Evolutionary conservation across 2,797 vertebrate genomes (phyloP), one percentile per base, ranked within the genome.

Genomic region (Danio jaintianensis): DNA sequence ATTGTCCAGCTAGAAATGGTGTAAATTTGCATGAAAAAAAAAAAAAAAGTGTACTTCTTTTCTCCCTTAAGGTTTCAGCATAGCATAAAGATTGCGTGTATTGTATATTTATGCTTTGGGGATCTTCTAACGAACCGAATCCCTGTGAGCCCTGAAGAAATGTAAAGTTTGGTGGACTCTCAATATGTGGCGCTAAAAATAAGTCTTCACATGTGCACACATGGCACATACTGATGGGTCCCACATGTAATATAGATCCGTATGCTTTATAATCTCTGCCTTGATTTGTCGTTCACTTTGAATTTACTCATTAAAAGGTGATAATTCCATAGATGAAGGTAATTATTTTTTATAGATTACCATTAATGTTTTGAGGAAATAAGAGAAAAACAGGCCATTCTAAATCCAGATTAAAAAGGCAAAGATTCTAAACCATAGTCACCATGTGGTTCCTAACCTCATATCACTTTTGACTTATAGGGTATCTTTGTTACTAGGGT

Each of bases 401-500:
- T 38, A 72, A 78, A 80, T 76, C 77, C 81, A 80, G 59, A 83
- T 69, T 78, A 69, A 83, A 94, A 94, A 94, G 94, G 94, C 93
- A 94, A 93, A 94, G 93, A 93, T 94, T 94, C 93, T 95, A 95
- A 94, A 93, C 91, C 93, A 94, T 93, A 91, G 90, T 94, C 91
- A 93, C 93, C 92, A 90, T 94, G 93, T 95, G 95, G 93, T 93
- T 96, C 96, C 98, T 99, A 98, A 98, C 96, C 88, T 95, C 96
- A 91, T 98, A 96, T 98, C 97, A 97, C 93, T 98, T 99, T 97
- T 99, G 97, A 98, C 97, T 96, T 98, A 98, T 98, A 99, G 98
- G 98, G 98, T 97, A 99, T 99, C 97, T 99, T 99, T 98, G 97
- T 99, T 96, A 99, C 98, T 98, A 98, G 98, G 97, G 98, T 99